Base-by-base conservation (phyloP, 2,797 vertebrate genomes). In the Galagoides demidoff region DNA sequence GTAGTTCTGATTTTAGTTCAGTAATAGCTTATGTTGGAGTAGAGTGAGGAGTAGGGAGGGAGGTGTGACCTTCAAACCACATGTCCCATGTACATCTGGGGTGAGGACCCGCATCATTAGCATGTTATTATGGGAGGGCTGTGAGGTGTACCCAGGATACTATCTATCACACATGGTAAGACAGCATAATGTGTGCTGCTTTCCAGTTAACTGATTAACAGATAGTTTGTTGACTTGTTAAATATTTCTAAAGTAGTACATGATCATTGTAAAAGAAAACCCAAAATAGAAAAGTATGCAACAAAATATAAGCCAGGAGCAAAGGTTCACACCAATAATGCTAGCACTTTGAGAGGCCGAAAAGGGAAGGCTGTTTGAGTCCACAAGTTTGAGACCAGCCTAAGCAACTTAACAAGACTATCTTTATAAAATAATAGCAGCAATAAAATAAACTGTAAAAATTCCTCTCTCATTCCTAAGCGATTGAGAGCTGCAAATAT, bases 221-320 rank as follows among this genome's bases (percentile, higher is more conserved):
- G 27, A 85, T 27, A 84, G 5, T 29, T 20, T 59, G 49, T 7
- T 96, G 84, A 19, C 34, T 74, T 93, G 52, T 82, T 37, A 57
- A 84, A n/a, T 16, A 45, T 61, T 74, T 94, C 59, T 43, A 88
- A 85, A 82, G 39, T 25, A 59, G 39, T 34, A 29, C 23, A 61
- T 57, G 39, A 39, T 89, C 82, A 74, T 9, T 78, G 3, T 49
- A 84, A 91, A 97, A 91, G 12, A 87, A 96, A 94, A 84, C 66
- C 45, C 55, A 84, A 70, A 94, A 55, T 57, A 27, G 23, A 85
- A 81, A 88, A 85, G 16, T 31, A 71, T 9, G 3, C 79, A 93
- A 43, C 63, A 92, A 64, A 86, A 73, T 71, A 55, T 19, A 63
- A 17, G 31, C 31, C 31, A 34, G 17, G 17, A 19, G 17, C 64